These are phyloP conservation scores for Teleopsis dalmanni DNA, from an alignment of 1,140 invertebrate species.

Conservation along the genomic window DNA sequence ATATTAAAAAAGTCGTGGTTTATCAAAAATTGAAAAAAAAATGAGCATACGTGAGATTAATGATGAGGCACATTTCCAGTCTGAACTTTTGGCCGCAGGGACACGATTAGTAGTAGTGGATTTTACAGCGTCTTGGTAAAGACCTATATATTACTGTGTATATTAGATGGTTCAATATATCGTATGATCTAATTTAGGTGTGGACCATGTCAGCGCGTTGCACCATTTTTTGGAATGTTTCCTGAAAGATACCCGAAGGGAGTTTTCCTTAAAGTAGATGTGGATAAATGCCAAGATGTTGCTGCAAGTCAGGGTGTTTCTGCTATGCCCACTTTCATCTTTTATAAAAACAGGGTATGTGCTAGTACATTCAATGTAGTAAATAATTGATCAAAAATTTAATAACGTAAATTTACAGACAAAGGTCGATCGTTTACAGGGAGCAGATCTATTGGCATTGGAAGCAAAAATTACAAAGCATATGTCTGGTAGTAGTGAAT, in stretches of 20 bases:
- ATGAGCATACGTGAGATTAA: constrained; percentile 42
- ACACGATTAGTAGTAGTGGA: constrained; percentile 89
- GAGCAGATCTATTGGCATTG: constrained; percentile 71
- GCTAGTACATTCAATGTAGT: neutral
- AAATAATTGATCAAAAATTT: neutral
- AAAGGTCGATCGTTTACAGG: constrained; percentile 74
- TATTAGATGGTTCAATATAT: neutral
- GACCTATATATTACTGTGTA: constrained; percentile 8
- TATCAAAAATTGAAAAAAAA: no score
- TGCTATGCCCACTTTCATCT: constrained; percentile 97
- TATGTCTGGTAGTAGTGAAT: constrained; percentile 57
- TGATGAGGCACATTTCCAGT: constrained; percentile 73
- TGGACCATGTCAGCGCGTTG: constrained; percentile 88
- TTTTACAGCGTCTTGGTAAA: constrained; percentile 85
- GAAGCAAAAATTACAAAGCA: constrained; percentile 87
- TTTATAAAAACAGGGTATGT: constrained; percentile 76
- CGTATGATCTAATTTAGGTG: constrained; percentile 56
- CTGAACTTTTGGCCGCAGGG: constrained; percentile 70
- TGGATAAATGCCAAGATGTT: constrained; percentile 79
- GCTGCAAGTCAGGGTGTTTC: constrained; percentile 77
- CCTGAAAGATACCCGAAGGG: constrained; percentile 79
- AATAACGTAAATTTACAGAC: constrained; percentile 43
- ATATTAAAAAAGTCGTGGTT: no score
- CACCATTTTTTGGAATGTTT: constrained; percentile 81
- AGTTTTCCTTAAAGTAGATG: constrained; percentile 92